phyloP scores from a whole-genome alignment of 2,113 vertebrate species.

The Zosterops hypoxanthus region DNA sequence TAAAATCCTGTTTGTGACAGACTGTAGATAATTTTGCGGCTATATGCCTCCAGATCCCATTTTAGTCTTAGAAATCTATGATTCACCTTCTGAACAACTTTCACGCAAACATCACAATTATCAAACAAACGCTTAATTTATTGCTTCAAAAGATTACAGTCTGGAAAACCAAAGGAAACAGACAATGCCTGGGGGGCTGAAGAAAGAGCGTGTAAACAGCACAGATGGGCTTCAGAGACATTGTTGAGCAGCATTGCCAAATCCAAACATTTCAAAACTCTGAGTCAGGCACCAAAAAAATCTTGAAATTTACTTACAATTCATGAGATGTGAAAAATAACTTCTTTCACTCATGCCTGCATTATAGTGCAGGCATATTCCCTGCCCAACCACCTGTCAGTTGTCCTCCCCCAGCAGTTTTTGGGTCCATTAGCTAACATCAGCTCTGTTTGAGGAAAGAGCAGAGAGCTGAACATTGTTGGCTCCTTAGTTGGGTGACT shows the following conservation, averaged over 20 bases:
- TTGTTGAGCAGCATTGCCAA: slow-evolving; percentile 11
- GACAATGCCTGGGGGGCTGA: slow-evolving; percentile 38
- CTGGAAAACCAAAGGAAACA: slow-evolving; percentile 49
- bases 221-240: slow-evolving; percentile 56
- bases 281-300: slow-evolving; percentile 47
- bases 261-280: slow-evolving; percentile 44
- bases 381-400: background rate
- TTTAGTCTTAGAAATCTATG: slow-evolving; percentile 21
- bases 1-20: slow-evolving; percentile 31
- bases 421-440: background rate
- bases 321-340: slow-evolving; percentile 35
- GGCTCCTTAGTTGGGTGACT: background rate
- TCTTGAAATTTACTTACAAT: slow-evolving; percentile 49
- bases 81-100: slow-evolving; percentile 35
- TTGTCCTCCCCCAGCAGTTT: background rate
- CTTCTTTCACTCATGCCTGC: background rate
- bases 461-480: background rate
- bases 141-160: slow-evolving; percentile 21
- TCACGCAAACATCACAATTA: slow-evolving; percentile 8
- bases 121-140: slow-evolving; percentile 52
- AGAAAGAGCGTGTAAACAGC: slow-evolving; percentile 4
- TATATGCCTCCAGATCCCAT: background rate
- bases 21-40: slow-evolving; percentile 2
- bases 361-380: background rate
- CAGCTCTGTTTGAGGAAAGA: background rate